These are phyloP conservation scores for Phalacrocorax brasilianus DNA, from an alignment of 2,113 vertebrate genomes.

Conservation along the genomic window DNA sequence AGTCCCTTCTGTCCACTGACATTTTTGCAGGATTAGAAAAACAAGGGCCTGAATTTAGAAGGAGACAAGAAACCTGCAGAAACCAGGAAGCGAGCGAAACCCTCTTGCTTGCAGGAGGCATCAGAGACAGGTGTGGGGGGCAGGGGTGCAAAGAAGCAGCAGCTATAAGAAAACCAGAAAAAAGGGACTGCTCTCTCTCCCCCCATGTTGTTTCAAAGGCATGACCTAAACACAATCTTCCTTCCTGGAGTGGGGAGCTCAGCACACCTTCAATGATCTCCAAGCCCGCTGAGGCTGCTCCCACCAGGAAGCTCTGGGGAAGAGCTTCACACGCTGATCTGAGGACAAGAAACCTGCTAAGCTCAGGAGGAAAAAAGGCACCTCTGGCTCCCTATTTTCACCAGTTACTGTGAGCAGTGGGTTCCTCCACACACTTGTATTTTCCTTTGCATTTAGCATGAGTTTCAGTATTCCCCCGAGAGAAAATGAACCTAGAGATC, in stretches of 20 bases:
- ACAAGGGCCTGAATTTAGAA: not conserved
- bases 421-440: not conserved
- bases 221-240: not conserved
- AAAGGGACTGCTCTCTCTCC: not conserved
- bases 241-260: not conserved
- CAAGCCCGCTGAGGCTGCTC: not conserved
- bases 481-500: not conserved
- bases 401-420: not conserved
- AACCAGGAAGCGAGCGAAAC: not conserved
- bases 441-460: not conserved
- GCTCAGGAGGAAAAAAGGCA: not conserved
- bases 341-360: not conserved
- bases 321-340: not conserved
- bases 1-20: not conserved
- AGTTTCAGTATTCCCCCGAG: not conserved
- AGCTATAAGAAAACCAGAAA: not conserved
- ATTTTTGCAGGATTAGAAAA: not conserved
- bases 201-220: not conserved
- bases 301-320: not conserved
- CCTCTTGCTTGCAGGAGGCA: not conserved
- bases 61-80: not conserved
- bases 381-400: not conserved
- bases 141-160: not conserved
- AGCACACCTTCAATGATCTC: rapidly evolving
- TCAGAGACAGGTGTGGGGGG: not conserved